Evolutionary conservation across 2,113 vertebrate genomes (phyloP), one percentile per base, ranked within the genome.

Genomic region (Gnathonemus echidnorhynchus): DNA sequence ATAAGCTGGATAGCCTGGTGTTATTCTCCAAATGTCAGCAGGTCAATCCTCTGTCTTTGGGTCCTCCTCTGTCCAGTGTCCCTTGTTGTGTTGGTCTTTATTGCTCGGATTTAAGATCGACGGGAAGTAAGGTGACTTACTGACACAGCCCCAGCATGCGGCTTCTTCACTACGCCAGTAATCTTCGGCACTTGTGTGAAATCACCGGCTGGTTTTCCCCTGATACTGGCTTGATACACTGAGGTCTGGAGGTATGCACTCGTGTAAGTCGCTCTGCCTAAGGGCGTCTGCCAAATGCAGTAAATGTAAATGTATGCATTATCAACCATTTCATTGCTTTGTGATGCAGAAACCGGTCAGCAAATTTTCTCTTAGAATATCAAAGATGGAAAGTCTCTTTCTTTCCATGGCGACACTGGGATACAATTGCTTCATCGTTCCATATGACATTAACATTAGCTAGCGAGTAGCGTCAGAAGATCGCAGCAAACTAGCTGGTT

Each of bases 21-120:
- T 48, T 50, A 84, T 24, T 39, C 89, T 48, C 77, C 74, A 92
- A 92, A 92, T 90, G 91, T 93, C 92, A 90, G 50, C 15, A 21
- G 87, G 90, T 92, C 46, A 90, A 91, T 92, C 88, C 46, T 83
- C 3, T 42, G 17, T 10, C 80, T 53, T 21, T 39, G 66, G 66
- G 45, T 19, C 27, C 56, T 52, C 52, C 53, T 88, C 31, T 21
- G 31, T 17, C n/a, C 56, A n/a, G 52, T 5, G 9, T 35, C 15
- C 52, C 35, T 88, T 19, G n/a, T 35, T 46, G 15, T 42, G 31
- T 21, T 88, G 27, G 50, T 88, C 17, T 53, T 62, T 19, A 11
- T 56, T 56, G n/a, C 50, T 50, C 7, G 21, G 62, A 27, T 31
- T 45, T 66, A 27, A 84, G 42, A 39, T 45, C 42, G 42, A 46